Evolutionary conservation across 2,113 vertebrate species (phyloP).

Genomic region (Periophthalmodon schlosseri): DNA sequence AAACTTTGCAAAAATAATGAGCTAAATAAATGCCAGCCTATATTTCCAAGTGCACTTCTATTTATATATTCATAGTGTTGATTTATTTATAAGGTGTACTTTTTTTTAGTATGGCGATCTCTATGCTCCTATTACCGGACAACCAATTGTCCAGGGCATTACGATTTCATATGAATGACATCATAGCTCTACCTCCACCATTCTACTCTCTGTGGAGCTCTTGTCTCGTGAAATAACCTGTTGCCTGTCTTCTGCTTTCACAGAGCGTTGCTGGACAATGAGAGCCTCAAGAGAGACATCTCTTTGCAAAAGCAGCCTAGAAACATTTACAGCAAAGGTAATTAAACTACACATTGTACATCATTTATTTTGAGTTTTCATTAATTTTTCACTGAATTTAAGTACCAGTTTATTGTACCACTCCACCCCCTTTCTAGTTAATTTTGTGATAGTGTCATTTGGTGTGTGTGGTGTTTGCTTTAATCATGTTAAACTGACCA

Average conservation of each 20-base stretch:
- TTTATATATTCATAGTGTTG: too few species aligned
- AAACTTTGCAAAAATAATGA: too few species aligned
- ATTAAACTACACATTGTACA: slow-evolving; percentile 9
- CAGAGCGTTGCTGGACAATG: slow-evolving; percentile 76
- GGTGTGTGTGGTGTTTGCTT: slow-evolving; percentile 13
- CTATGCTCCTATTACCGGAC: background rate
- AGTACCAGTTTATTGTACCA: background rate
- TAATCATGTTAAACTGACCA: slow-evolving; percentile 28
- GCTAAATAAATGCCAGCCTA: too few species aligned
- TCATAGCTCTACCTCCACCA: background rate
- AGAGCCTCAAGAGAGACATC: slow-evolving; percentile 44
- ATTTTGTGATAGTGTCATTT: background rate
- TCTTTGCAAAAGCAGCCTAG: slow-evolving; percentile 40
- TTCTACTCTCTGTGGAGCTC: background rate
- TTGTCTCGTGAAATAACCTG: background rate
- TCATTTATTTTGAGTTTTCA: too few species aligned
- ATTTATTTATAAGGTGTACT: too few species aligned
- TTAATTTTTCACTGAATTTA: background rate
- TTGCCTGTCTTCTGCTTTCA: slow-evolving; percentile 25
- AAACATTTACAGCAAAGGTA: slow-evolving; percentile 54
- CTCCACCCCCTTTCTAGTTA: slow-evolving; percentile 1
- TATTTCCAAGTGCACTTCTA: too few species aligned
- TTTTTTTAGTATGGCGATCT: background rate
- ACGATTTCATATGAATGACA: background rate
- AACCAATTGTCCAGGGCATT: background rate